Evolutionary conservation across 2,113 vertebrate species (phyloP), one percentile per base, ranked within the genome.

Genomic region (Calonectris borealis): DNA sequence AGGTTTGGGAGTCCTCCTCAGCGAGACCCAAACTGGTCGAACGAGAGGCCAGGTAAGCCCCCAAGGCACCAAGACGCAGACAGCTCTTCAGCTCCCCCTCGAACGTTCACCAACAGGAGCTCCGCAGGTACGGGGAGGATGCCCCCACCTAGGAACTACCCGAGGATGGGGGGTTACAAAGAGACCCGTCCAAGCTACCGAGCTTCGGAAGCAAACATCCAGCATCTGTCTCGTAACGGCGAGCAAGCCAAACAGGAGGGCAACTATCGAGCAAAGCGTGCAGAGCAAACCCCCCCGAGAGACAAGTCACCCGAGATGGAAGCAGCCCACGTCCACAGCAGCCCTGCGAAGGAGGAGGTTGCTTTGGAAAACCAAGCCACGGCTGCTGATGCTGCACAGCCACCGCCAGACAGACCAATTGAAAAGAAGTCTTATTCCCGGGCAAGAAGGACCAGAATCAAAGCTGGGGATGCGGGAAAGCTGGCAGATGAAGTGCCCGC

Each of bases 381-480:
- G 8, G 48, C 91, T 58, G 69, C 96, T 6, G 97, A 98, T 0
- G n/a, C 92, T 13, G 83, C 75, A 2, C 98, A 98, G 72, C 93
- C 97, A 0, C 96, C 97, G 1, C 96, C 98, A 0, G 99, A 99
- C 96, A 98, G 98, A 83, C 99, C 99, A 0, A 86, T 99, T 10
- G 99, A 99, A 93, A 99, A 99, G 92, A 99, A 99, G 83, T 99
- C 99, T 10, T 99, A 99, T 88, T 99, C 99, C 6, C 98, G 99
- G 71, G 99, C 98, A 20, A 98, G 99, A 91, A 98, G 99, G 97
- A 99, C 98, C 96, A 98, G 99, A 83, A 98, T 98, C 40, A 99
- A 99, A 76, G 98, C 98, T n/a, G 98, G 99, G 3, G 99, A 99
- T 31, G 96, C 98, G 0, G 98, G 98, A 81, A 99, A 99, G 91